A percentile compares a stretch with the other conserved stretches of the same genome.
These are phyloP conservation scores for Drosophila kambysellisi DNA, from an alignment of 2,888 invertebrate species.

Conservation along the genomic window DNA sequence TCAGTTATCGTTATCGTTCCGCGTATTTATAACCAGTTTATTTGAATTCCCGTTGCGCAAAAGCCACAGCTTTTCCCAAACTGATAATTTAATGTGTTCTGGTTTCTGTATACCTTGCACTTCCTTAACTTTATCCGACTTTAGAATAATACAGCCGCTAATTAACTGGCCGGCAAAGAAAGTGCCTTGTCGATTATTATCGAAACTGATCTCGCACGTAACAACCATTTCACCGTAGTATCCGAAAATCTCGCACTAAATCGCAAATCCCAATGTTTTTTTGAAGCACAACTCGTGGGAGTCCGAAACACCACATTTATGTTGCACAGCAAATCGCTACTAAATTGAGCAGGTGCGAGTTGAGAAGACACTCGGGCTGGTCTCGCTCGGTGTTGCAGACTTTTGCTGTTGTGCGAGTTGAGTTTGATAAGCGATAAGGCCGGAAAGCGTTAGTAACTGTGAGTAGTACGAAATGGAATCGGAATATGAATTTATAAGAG, in stretches of 20 bases:
- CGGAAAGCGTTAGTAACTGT: constrained; percentile 16
- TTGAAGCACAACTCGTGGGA: neutral
- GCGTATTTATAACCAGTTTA: constrained; percentile 53
- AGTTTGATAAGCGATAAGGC: constrained; percentile 71
- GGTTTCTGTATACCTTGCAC: constrained; percentile 76
- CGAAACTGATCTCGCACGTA: constrained; percentile 83
- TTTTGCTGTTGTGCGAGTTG: constrained; percentile 21
- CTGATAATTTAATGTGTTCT: neutral
- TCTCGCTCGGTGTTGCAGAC: constrained; percentile 23
- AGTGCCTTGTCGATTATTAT: constrained; percentile 80
- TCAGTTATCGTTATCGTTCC: constrained; percentile 54
- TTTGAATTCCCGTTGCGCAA: constrained; percentile 26
- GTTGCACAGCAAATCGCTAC: constrained; percentile 50
- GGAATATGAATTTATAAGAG: constrained; percentile 59
- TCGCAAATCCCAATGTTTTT: constrained; percentile 13
- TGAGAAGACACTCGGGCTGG: constrained; percentile 18
- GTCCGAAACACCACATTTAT: constrained; percentile 34
- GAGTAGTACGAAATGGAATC: constrained; percentile 46
- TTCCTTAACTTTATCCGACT: constrained; percentile 77
- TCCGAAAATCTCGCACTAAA: neutral
- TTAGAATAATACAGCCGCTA: constrained; percentile 74
- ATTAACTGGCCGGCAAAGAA: constrained; percentile 84
- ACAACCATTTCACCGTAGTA: constrained; percentile 77
- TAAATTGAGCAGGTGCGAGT: constrained; percentile 47
- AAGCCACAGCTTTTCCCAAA: constrained; percentile 1